Conservation (phyloP, 2,797 vertebrate genomes). For the Cryptoprocta ferox region DNA sequence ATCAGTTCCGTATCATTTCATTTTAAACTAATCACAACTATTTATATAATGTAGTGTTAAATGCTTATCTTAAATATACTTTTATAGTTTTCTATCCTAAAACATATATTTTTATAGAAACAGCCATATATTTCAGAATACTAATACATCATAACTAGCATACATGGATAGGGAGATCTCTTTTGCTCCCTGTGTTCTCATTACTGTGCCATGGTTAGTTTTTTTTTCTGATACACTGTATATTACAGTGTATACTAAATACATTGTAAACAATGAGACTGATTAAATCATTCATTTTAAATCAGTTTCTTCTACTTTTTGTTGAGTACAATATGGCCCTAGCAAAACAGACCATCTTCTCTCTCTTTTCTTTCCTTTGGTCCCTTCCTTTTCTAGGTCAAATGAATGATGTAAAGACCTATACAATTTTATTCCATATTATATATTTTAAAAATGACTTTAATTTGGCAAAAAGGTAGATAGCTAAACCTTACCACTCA, state of each 20-base stretch:
- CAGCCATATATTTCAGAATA: not conserved
- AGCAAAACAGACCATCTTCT: not conserved
- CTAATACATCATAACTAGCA: not conserved
- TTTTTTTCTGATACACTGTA: not conserved
- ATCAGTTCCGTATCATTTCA: not conserved
- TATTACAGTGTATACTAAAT: not conserved
- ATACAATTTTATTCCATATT: conserved; percentile 10
- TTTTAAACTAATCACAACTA: not conserved
- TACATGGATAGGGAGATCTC: too few relatives aligned
- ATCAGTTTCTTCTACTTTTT: not conserved
- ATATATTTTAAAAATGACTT: conserved; percentile 64
- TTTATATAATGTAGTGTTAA: conserved; percentile 22
- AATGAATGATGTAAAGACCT: not conserved
- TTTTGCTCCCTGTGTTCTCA: not conserved
- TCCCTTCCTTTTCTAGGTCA: not conserved
- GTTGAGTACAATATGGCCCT: not conserved
- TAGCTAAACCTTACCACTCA: conserved; percentile 75
- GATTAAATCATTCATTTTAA: not conserved
- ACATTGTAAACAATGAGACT: not conserved
- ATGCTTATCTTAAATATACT: not conserved
- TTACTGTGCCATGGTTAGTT: not conserved
- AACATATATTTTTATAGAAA: conserved; percentile 14
- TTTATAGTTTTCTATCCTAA: not conserved
- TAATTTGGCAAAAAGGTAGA: conserved; percentile 64
- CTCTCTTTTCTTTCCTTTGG: not conserved